Percentiles rank a stretch among this genome's conserved stretches.
phyloP scores from a whole-genome alignment of 2,888 invertebrate genomes.

The Psylliodes chrysocephalus region DNA sequence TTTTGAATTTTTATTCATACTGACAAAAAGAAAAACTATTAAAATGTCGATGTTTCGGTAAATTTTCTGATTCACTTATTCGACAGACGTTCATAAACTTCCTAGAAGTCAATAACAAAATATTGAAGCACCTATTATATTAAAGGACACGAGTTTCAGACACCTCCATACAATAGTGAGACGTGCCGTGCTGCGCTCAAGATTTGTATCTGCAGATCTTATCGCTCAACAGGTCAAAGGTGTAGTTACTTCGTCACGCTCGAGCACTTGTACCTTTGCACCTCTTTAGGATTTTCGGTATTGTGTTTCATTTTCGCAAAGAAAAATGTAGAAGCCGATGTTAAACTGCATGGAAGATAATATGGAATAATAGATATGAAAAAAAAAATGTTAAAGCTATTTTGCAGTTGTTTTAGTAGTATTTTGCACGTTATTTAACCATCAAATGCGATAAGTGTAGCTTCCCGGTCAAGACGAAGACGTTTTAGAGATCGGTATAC shows the following conservation, averaged over 20 bases:
- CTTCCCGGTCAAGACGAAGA: no score
- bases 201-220: constrained; percentile 24
- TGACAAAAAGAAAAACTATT: no score
- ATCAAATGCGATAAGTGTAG: no score
- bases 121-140: neutral
- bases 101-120: neutral
- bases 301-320: neutral
- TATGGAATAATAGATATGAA: no score
- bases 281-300: neutral
- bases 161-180: neutral
- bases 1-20: no score
- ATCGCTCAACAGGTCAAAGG: constrained; percentile 30
- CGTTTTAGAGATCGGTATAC: no score
- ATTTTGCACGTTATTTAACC: no score
- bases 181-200: constrained; percentile 15
- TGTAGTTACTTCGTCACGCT: constrained; percentile 32
- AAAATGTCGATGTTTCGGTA: no score
- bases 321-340: neutral
- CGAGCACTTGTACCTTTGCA: constrained; percentile 22
- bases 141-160: constrained; percentile 3
- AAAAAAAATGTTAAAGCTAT: no score
- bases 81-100: neutral
- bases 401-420: no score
- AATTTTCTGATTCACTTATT: neutral
- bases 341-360: neutral